Evolutionary conservation across 2,888 invertebrate species (phyloP).

Genomic region (Drosophila cognata): DNA sequence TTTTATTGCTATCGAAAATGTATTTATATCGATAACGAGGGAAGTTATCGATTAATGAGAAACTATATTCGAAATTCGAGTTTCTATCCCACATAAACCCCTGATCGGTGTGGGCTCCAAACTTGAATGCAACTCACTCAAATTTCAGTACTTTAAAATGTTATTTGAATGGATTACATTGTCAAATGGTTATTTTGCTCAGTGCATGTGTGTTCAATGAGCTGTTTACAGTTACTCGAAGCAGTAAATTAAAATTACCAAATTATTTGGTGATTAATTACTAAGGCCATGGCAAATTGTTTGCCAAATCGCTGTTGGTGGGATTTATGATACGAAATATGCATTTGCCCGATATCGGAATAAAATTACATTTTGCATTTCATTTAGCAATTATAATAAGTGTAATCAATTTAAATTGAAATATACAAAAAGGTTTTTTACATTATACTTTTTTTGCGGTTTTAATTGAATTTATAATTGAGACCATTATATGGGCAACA

Average conservation of each 20-base stretch:
- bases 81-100: neutral
- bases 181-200: neutral
- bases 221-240: slow-evolving; percentile 51
- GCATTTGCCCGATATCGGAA: slow-evolving; percentile 23
- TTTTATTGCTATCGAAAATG: neutral
- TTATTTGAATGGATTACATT: neutral
- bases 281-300: slow-evolving; percentile 39
- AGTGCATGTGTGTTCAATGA: slow-evolving; percentile 40
- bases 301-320: slow-evolving; percentile 43
- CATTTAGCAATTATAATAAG: slow-evolving; percentile 41
- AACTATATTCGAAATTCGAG: neutral
- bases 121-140: neutral
- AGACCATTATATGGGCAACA: slow-evolving; percentile 33
- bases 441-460: slow-evolving; percentile 15
- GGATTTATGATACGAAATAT: slow-evolving; percentile 8
- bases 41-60: neutral
- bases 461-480: slow-evolving; percentile 70
- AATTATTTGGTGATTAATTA: slow-evolving; percentile 79
- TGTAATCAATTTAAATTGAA: slow-evolving; percentile 61
- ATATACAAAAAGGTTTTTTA: slow-evolving; percentile 22
- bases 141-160: neutral
- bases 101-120: neutral
- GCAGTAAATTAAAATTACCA: slow-evolving; percentile 77
- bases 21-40: neutral
- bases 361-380: slow-evolving; percentile 47